Conservation (phyloP, 2,113 vertebrate genomes). For the Strix uralensis region DNA sequence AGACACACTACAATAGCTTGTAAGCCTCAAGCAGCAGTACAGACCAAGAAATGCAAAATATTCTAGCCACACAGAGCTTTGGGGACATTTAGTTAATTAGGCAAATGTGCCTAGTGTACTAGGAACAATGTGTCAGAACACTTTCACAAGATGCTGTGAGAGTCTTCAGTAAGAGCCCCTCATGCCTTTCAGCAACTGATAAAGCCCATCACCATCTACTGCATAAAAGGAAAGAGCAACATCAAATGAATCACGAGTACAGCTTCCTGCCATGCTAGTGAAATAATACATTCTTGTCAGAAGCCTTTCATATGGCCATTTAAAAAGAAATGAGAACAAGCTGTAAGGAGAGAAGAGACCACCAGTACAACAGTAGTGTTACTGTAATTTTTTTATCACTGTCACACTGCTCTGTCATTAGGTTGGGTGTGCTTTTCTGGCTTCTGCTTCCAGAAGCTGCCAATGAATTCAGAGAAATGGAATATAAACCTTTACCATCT, state of each 20-base stretch:
- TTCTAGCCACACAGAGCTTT: neutral
- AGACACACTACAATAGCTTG: neutral
- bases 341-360: neutral
- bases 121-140: neutral
- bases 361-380: neutral
- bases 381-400: neutral
- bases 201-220: neutral
- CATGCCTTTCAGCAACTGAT: neutral
- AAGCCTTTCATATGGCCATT: neutral
- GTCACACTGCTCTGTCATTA: neutral
- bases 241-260: neutral
- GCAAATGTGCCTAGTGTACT: neutral
- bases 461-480: neutral
- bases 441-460: neutral
- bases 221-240: neutral
- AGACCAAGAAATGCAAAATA: neutral
- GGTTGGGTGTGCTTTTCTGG: neutral
- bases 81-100: neutral
- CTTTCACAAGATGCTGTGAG: neutral
- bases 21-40: neutral
- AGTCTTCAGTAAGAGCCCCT: neutral
- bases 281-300: neutral
- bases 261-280: neutral
- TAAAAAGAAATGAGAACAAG: constrained; percentile 13
- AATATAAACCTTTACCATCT: neutral